Evolutionary conservation across 2,888 invertebrate genomes (phyloP), one percentile per base, ranked within the genome.

Genomic region (Chloromyia formosa): DNA sequence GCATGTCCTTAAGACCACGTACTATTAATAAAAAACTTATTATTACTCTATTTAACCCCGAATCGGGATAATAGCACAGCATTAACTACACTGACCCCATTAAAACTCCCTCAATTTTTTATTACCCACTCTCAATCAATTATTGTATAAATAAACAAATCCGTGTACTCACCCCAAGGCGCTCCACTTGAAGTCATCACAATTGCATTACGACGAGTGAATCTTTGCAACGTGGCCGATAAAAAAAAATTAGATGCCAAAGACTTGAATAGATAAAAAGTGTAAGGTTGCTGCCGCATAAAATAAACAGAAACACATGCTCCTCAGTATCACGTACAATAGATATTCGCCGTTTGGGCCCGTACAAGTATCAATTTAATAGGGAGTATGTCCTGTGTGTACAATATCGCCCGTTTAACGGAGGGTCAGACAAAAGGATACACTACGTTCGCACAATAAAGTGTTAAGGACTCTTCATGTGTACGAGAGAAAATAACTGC

Each of bases 301-400:
- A 40, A 20, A 64, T 64, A 64, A 64, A 64, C 42, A 64, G 62
- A 64, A 64, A 42, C 62, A 64, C 62, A 64, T 64, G 62, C 40
- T 64, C 18, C n/a, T 20, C 18, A 56, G 20, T 56, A 20, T 56
- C 20, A 16, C 4, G 10, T 10, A 18, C 56, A 56, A 16, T 56
- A 49, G 49, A 35, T 35, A 35, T 49, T 49, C 49, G 49, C 49
- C 27, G 27, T 7, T 35, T 35, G 27, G 7, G 27, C 27, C 27
- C 7, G 3, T 2, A 35, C 16, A n/a, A 49, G 49, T 49, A 49
- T 49, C 49, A 49, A 12, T 49, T 49, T 49, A n/a, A 49, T 49
- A 49, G 49, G 49, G 27, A 35, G 27, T 35, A 49, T n/a, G 49
- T 49, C 16, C 49, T 49, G 16, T n/a, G 16, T 49, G 14, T 49